phyloP scores from a whole-genome alignment of 2,113 vertebrate species.

The Oophaga pumilio region DNA sequence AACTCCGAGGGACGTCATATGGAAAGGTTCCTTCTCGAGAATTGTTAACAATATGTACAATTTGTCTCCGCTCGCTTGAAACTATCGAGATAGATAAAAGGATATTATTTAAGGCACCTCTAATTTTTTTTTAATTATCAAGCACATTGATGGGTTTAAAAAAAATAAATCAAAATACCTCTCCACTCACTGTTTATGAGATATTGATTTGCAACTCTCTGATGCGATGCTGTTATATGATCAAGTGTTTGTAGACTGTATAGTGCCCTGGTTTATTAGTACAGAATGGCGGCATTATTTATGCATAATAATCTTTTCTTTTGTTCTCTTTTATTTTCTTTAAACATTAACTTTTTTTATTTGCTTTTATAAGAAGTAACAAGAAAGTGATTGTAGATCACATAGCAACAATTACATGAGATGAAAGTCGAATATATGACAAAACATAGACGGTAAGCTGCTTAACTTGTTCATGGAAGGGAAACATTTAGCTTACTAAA shows the following conservation, averaged over 20 bases:
- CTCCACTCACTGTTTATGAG: not conserved
- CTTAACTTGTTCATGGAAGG: too few species aligned
- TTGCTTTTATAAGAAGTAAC: too few species aligned
- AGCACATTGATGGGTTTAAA: not conserved
- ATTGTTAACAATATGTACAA: not conserved
- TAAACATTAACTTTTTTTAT: too few species aligned
- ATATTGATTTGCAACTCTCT: too few species aligned
- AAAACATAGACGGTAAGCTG: too few species aligned
- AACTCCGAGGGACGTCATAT: not conserved
- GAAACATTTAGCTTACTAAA: too few species aligned
- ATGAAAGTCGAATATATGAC: too few species aligned
- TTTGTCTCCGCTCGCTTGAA: not conserved
- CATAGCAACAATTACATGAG: too few species aligned
- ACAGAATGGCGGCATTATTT: not conserved
- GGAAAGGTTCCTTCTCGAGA: not conserved
- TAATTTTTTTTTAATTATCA: not conserved
- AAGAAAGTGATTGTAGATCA: too few species aligned
- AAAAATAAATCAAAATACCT: not conserved
- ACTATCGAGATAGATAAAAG: not conserved
- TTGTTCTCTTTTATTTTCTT: too few species aligned
- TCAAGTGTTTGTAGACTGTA: too few species aligned
- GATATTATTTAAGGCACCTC: not conserved
- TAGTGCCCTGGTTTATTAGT: not conserved
- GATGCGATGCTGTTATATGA: too few species aligned
- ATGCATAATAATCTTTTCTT: not conserved